Conservation (phyloP, 1,140 invertebrate genomes). For the Coelopa frigida region DNA sequence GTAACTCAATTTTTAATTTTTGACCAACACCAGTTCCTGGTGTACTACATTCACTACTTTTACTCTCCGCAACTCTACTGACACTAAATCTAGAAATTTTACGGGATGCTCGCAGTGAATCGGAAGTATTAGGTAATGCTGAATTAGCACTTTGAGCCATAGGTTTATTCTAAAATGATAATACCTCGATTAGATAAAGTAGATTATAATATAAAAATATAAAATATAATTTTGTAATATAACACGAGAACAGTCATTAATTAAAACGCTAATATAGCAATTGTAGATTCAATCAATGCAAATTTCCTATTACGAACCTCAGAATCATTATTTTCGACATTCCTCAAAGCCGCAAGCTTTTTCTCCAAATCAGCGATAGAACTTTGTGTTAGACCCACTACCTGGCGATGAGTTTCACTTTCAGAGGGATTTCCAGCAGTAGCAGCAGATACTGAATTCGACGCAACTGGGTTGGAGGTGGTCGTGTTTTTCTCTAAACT, state of each 20-base stretch:
- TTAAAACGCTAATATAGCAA: too few species aligned
- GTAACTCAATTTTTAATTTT: slow-evolving; percentile 34
- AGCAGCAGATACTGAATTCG: not conserved
- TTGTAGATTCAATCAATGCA: too few species aligned
- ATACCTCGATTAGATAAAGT: too few species aligned
- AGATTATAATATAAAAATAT: too few species aligned
- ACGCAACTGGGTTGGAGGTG: not conserved
- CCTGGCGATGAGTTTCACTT: not conserved
- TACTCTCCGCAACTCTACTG: slow-evolving; percentile 33
- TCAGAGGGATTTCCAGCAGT: slow-evolving; percentile 1
- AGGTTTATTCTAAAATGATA: too few species aligned
- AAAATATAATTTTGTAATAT: too few species aligned
- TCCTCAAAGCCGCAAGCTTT: slow-evolving; percentile 37
- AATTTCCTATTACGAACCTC: too few species aligned
- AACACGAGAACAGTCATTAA: too few species aligned
- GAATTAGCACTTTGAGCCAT: too few species aligned
- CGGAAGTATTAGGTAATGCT: too few species aligned
- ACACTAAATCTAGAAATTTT: slow-evolving; percentile 43
- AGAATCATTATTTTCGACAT: too few species aligned
- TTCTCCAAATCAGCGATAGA: slow-evolving; percentile 41
- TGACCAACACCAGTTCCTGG: slow-evolving; percentile 1
- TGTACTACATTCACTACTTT: not conserved
- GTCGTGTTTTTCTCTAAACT: slow-evolving; percentile 26
- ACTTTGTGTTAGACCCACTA: slow-evolving; percentile 24
- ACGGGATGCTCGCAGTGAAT: too few species aligned